These are phyloP conservation scores for Catharus bicknelli DNA, from an alignment of 2,113 vertebrate genomes.

Conservation along the genomic window DNA sequence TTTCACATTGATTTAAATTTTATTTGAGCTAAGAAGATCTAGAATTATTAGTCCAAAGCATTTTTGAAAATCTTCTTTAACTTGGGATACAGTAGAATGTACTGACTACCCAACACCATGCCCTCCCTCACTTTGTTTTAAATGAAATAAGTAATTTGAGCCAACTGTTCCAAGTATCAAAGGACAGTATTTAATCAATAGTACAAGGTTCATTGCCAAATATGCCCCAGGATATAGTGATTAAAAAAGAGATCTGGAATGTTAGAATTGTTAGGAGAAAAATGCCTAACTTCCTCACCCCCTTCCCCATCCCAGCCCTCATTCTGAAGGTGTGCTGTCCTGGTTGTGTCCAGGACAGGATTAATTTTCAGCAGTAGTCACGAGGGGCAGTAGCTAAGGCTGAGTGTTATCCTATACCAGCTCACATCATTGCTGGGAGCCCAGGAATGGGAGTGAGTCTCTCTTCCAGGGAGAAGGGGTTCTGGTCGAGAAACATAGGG, in stretches of 20 bases:
- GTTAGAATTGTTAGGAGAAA: not conserved
- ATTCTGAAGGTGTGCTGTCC: not conserved
- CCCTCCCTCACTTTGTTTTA: not conserved
- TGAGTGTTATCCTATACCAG: not conserved
- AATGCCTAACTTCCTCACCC: not conserved
- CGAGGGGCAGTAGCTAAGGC: not conserved
- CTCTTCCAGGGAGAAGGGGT: not conserved
- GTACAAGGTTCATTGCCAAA: not conserved
- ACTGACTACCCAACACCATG: not conserved
- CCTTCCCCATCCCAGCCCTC: not conserved
- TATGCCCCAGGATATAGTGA: not conserved
- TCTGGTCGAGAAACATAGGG: rapidly evolving
- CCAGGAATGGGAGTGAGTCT: not conserved
- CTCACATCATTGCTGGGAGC: not conserved
- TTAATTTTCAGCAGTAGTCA: not conserved
- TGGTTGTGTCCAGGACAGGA: not conserved
- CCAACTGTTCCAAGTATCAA: not conserved
- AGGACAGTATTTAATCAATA: not conserved
- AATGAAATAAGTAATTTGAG: not conserved
- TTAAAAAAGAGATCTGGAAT: not conserved
- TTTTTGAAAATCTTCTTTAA: not conserved
- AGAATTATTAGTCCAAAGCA: not conserved
- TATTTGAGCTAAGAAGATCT: not conserved
- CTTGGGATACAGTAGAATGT: not conserved
- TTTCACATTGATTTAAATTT: not conserved